Conservation (phyloP, 2,888 invertebrate species). For the Cosmia trapezina region DNA sequence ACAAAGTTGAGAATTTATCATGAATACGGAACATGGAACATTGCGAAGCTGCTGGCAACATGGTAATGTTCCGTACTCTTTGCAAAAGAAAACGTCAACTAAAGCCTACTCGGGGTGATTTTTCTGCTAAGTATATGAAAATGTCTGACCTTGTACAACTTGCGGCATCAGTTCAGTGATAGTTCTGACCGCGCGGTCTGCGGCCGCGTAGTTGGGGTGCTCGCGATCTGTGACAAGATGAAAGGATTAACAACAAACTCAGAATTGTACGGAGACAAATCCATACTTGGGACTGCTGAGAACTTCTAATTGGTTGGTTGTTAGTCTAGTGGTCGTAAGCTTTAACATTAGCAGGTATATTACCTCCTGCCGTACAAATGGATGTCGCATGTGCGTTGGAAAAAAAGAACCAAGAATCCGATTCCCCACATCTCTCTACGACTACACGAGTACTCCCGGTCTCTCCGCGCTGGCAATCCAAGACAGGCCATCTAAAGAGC, state of each 20-base stretch:
- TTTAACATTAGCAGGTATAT: too few species aligned
- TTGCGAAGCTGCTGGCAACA: too few species aligned
- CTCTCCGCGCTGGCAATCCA: too few species aligned
- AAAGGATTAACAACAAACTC: background rate
- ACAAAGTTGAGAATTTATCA: too few species aligned
- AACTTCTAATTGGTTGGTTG: background rate
- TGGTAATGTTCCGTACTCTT: background rate
- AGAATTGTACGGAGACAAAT: background rate
- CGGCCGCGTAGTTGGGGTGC: conserved; percentile 68
- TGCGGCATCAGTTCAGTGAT: conserved; percentile 72
- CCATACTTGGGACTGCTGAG: background rate
- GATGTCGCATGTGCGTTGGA: too few species aligned
- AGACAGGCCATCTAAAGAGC: too few species aligned
- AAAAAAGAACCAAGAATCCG: too few species aligned
- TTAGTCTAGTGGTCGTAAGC: background rate
- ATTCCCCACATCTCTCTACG: too few species aligned
- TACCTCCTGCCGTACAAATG: too few species aligned
- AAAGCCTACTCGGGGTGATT: too few species aligned
- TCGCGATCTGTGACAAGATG: conserved; percentile 64
- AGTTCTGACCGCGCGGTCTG: conserved; percentile 65
- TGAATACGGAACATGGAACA: too few species aligned
- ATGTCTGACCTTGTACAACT: conserved; percentile 61
- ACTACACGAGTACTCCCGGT: too few species aligned
- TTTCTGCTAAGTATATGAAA: background rate
- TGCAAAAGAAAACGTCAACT: background rate